phyloP scores from a whole-genome alignment of 2,888 invertebrate species.

The Hirtodrosophila confusa region DNA sequence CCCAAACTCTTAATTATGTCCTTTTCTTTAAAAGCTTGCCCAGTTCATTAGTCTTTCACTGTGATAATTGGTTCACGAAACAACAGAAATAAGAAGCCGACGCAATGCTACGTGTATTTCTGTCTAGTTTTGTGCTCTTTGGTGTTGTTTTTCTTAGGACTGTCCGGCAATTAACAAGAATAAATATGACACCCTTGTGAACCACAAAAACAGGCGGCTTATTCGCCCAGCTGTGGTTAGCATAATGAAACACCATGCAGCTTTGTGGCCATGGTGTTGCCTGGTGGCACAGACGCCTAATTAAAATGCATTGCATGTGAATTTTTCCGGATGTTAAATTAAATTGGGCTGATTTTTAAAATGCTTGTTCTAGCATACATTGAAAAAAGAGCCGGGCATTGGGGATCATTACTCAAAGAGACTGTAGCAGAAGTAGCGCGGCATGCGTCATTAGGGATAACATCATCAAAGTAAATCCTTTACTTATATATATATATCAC shows the following conservation, averaged over 20 bases:
- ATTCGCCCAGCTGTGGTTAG: constrained; percentile 9
- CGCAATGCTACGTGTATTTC: too few relatives aligned
- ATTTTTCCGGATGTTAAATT: constrained; percentile 37
- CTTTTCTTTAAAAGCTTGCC: too few relatives aligned
- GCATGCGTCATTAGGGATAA: constrained; percentile 75
- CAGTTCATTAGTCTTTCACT: too few relatives aligned
- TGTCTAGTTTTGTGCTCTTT: neutral
- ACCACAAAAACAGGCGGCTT: constrained; percentile 7
- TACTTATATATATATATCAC: constrained; percentile 63
- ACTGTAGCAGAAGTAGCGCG: constrained; percentile 21
- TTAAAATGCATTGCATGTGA: constrained; percentile 61
- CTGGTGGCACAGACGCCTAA: constrained; percentile 45
- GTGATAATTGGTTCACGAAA: too few relatives aligned
- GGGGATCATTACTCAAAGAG: constrained; percentile 15
- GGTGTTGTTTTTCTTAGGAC: neutral
- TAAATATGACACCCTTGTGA: constrained; percentile 50
- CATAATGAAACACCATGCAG: constrained; percentile 33
- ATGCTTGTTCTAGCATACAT: neutral
- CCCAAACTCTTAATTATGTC: too few relatives aligned
- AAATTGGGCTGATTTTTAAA: constrained; percentile 51
- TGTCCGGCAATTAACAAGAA: constrained; percentile 52
- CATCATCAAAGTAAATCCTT: constrained; percentile 80
- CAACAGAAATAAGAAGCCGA: too few relatives aligned
- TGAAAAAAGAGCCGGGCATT: too few relatives aligned
- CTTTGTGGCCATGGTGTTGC: constrained; percentile 14